Evolutionary conservation across 2,888 invertebrate genomes (phyloP).

Genomic region (Dinocampus coccinellae): DNA sequence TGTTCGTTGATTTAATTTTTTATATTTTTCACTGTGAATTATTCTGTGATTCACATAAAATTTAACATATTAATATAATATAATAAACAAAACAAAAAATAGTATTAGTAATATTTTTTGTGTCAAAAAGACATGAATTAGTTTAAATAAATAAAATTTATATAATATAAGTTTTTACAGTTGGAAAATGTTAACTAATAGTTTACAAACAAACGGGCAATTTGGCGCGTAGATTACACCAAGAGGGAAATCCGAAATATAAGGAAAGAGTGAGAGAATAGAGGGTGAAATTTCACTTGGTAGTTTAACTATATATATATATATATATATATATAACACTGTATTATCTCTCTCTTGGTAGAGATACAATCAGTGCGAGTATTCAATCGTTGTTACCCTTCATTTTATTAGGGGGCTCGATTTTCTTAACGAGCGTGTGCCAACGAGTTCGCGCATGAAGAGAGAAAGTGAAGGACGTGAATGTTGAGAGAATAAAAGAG

Average conservation of each 20-base stretch:
- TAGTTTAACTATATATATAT: background rate
- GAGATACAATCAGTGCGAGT: conserved; percentile 41
- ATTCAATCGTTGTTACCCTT: conserved; percentile 43
- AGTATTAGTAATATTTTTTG: no score
- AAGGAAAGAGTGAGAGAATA: conserved; percentile 20
- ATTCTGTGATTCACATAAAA: no score
- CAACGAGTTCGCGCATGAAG: conserved; percentile 33
- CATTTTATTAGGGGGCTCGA: conserved; percentile 46
- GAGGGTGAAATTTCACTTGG: conserved; percentile 10
- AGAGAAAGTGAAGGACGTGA: conserved; percentile 37
- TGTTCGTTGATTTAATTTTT: no score
- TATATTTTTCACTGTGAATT: no score
- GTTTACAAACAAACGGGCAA: conserved; percentile 52
- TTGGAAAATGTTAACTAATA: conserved; percentile 50
- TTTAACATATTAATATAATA: no score
- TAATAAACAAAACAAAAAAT: no score
- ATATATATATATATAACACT: background rate
- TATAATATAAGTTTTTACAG: conserved; percentile 33
- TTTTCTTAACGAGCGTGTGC: conserved; percentile 41
- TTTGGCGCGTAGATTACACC: conserved; percentile 49
- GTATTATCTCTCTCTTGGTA: conserved; percentile 24
- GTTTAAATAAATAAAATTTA: no score
- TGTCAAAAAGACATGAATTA: no score
- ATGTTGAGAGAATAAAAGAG: conserved; percentile 25
- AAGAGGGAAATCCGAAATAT: background rate